Evolutionary conservation across 2,113 vertebrate species (phyloP), one percentile per base, ranked within the genome.

Genomic region (Apodemus speciosus): DNA sequence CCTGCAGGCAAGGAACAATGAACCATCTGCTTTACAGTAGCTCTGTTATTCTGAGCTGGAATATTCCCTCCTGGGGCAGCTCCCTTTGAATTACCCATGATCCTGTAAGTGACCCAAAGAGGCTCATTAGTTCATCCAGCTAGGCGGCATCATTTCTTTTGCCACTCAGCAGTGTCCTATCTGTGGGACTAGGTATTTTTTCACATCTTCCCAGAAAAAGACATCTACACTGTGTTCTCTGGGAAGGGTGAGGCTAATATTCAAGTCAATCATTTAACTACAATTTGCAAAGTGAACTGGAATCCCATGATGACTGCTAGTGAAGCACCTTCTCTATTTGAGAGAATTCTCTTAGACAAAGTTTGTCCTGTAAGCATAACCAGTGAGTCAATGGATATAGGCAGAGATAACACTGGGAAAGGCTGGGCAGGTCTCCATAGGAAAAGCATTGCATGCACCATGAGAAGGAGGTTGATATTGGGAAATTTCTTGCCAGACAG

Each of bases 1-100:
- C 27, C 35, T 16, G 0, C 27, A 10, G 25, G 11, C 10, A 14
- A 66, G 9, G 15, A 15, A 18, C 9, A 60, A 0, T 0, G 8
- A 40, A 9, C 23, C 46, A 9, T 38, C 13, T 49, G 10, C 30
- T 49, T 43, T 68, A 27, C 6, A 1, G 20, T 49, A 68, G 62
- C 46, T 69, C 43, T 69, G 69, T 23, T 30, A 18, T 49, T 35
- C 43, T n/a, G 32, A 69, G 49, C 6, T 51, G 49, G 20, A 25
- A n/a, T 43, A 51, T 51, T 49, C 64, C 13, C 20, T 69, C 46
- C 46, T 15, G 32, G 30, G 6, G 10, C 43, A 68, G 46, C 20
- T 51, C 20, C 43, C 43, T 51, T 49, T 85, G 46, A 85, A 46
- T 6, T 11, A 51, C 32, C 32, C 66, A n/a, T n/a, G 11, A 11